Evolutionary conservation across 2,113 vertebrate species (phyloP).

Genomic region (Dicrurus megarhynchus): DNA sequence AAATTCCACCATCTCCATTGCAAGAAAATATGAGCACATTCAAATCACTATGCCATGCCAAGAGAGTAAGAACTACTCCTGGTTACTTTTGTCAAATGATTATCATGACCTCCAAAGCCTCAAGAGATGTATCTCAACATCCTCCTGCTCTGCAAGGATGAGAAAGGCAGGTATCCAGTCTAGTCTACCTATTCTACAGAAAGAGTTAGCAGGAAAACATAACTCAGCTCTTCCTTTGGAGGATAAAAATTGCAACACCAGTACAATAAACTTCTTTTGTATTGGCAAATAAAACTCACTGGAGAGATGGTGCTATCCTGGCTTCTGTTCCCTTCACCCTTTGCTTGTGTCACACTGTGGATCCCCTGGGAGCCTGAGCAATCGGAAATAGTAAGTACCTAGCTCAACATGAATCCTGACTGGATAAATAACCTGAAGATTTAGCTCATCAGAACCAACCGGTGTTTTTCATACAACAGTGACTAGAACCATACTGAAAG

Average conservation of each 20-base stretch:
- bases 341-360: background rate
- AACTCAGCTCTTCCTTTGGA: background rate
- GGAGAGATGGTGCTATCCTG: background rate
- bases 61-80: background rate
- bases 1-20: background rate
- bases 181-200: background rate
- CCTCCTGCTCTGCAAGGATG: background rate
- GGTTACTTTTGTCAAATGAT: background rate
- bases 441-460: background rate
- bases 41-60: background rate
- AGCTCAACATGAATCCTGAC: background rate
- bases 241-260: background rate
- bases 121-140: background rate
- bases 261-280: background rate
- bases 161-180: background rate
- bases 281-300: background rate
- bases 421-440: background rate
- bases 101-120: background rate
- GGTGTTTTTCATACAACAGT: background rate
- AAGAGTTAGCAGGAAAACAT: background rate
- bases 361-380: background rate
- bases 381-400: accelerated
- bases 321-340: background rate
- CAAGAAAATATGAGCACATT: background rate
- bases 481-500: background rate